Percentiles rank a stretch among this genome's conserved stretches.
phyloP scores from a whole-genome alignment of 1,140 invertebrate genomes.

The Episyrphus balteatus region DNA sequence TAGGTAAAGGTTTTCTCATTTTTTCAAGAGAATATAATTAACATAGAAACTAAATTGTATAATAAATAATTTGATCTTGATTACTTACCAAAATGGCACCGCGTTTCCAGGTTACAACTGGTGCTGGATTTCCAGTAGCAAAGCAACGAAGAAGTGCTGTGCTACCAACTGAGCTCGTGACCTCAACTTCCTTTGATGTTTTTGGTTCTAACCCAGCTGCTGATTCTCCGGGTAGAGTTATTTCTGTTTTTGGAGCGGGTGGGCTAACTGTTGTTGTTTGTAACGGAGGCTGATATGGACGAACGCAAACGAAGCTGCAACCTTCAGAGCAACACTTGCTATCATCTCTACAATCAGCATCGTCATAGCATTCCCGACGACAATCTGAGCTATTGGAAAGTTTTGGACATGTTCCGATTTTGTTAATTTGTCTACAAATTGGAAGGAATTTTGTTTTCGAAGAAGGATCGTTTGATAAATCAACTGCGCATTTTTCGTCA shows the following conservation, averaged over 20 bases:
- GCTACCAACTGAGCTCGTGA: constrained; percentile 57
- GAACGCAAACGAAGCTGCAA: constrained; percentile 60
- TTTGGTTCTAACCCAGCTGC: constrained; percentile 38
- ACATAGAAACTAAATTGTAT: background rate
- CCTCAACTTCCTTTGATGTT: constrained; percentile 43
- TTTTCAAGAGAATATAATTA: no score
- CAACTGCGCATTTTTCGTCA: constrained; percentile 55
- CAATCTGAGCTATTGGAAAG: constrained; percentile 42
- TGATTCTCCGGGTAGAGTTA: constrained; percentile 31
- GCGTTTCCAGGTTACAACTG: constrained; percentile 63
- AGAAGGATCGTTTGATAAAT: constrained; percentile 40
- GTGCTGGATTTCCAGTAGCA: constrained; percentile 61
- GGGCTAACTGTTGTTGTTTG: constrained; percentile 22
- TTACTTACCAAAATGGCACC: constrained; percentile 53
- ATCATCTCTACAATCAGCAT: constrained; percentile 66
- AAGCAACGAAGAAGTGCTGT: constrained; percentile 60
- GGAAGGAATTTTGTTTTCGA: constrained; percentile 34
- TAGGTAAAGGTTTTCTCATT: no score
- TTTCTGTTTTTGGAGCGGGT: constrained; percentile 24
- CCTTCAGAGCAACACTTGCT: constrained; percentile 73
- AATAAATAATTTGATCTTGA: background rate
- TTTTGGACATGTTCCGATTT: constrained; percentile 62
- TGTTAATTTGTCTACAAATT: constrained; percentile 58
- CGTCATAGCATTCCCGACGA: constrained; percentile 60
- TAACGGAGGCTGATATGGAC: constrained; percentile 38